Evolutionary conservation across 30 jellyfish, hydroid and myxozoan species (phyloP), one percentile per base, ranked within the genome.

Genomic region (Haliclystus octoradiatus): DNA sequence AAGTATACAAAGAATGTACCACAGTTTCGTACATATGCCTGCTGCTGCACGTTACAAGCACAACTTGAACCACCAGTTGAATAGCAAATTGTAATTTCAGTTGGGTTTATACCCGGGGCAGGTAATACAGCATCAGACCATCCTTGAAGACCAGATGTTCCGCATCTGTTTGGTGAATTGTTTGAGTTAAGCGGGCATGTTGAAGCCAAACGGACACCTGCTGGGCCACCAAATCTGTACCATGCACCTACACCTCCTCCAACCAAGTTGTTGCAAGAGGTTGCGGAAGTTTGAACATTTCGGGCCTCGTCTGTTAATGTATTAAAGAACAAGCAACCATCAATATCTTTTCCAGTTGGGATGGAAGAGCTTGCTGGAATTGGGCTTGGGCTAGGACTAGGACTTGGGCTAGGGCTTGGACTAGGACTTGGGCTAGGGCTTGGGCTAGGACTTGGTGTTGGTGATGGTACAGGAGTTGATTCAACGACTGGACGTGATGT

Each of bases 141-240:
- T 7, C 89, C 89, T 29, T 66, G 75, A 66, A 26, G 68, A n/a
- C n/a, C n/a, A 31, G 50, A 51, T 13, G 89, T 3, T 7, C 89
- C 89, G 53, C 89, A 76, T 19, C 70, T 31, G 49, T 30, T 25
- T 2, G 19, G 23, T 28, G 31, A 31, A 0, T 22, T 33, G 22
- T 68, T 26, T 13, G 52, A 7, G 26, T 33, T 31, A n/a, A 26
- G 1, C 0, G 89, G 89, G 35, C 89, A 76, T 9, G 72, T 14
- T 26, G 30, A 50, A 27, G 68, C 61, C 76, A 76, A 40, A 0
- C 50, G 26, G 25, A 7, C 62, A 2, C 89, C 89, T 1, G 89
- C 79, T 1, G 31, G 2, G 29, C 75, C 81, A 9, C 66, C 31
- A 64, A 76, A 76, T 15, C 89, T 74, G 34, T 76, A 76, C 89